Conservation (phyloP, 1,140 invertebrate genomes). For the Brachionus rotundiformis region DNA sequence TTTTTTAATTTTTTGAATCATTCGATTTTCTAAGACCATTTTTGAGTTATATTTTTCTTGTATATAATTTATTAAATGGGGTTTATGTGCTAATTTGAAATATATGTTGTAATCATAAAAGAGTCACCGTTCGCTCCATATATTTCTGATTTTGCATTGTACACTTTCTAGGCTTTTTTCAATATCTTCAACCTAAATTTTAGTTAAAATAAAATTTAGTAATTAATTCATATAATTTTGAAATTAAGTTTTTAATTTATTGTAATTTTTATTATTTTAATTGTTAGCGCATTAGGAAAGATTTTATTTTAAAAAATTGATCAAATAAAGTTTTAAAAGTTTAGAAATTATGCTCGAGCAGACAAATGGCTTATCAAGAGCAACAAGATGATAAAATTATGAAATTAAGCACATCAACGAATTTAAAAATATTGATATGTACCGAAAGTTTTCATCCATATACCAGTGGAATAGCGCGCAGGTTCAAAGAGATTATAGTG, state of each 20-base stretch:
- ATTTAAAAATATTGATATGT: conserved; percentile 36
- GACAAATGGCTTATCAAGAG: conserved; percentile 13
- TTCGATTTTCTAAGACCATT: background rate
- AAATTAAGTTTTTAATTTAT: background rate
- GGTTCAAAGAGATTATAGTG: conserved; percentile 52
- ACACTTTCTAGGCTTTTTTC: too few species aligned
- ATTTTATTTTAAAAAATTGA: background rate
- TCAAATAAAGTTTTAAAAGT: background rate
- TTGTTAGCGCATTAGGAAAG: too few species aligned
- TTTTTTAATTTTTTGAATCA: too few species aligned
- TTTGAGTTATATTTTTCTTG: too few species aligned
- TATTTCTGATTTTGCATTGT: too few species aligned
- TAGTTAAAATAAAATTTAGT: too few species aligned
- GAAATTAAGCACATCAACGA: background rate
- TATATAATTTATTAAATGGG: too few species aligned
- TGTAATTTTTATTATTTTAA: background rate
- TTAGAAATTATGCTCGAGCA: background rate
- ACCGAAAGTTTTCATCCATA: conserved; percentile 52
- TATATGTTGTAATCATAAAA: too few species aligned
- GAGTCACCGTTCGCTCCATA: too few species aligned
- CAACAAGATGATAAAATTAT: background rate
- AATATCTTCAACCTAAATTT: too few species aligned
- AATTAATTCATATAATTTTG: background rate
- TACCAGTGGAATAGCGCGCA: conserved; percentile 48
- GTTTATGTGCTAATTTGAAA: too few species aligned